Evolutionary conservation across 2,888 invertebrate genomes (phyloP).

Genomic region (Chaetoderma sp.): DNA sequence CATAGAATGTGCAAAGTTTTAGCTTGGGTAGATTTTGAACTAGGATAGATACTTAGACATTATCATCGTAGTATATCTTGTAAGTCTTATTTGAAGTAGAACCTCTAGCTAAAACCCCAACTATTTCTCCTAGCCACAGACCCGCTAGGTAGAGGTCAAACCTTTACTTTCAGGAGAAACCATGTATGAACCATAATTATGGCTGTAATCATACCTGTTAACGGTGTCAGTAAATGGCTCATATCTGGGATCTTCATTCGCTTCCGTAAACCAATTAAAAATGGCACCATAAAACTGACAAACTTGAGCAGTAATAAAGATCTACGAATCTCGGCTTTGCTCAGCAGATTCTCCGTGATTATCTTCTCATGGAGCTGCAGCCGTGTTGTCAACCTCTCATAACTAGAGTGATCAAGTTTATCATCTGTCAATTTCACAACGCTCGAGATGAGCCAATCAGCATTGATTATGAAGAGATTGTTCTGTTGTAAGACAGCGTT

Average conservation of each 20-base stretch:
- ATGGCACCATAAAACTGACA: constrained; percentile 65
- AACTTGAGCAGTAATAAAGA: constrained; percentile 64
- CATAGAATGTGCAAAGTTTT: too few relatives aligned
- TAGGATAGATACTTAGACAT: too few relatives aligned
- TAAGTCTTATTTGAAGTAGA: too few relatives aligned
- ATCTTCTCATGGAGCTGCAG: constrained; percentile 65
- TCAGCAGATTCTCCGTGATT: constrained; percentile 55
- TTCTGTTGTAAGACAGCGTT: constrained; percentile 51
- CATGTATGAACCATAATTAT: background rate
- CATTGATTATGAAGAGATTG: constrained; percentile 61
- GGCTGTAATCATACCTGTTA: constrained; percentile 52
- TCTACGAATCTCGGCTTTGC: constrained; percentile 56
- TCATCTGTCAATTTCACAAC: constrained; percentile 59
- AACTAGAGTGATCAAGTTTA: constrained; percentile 58
- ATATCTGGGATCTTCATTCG: constrained; percentile 68
- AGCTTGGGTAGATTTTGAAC: too few relatives aligned
- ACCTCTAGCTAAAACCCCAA: too few relatives aligned
- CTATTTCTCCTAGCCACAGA: too few relatives aligned
- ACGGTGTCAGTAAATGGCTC: constrained; percentile 52
- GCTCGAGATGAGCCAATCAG: constrained; percentile 61
- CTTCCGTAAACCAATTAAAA: constrained; percentile 66
- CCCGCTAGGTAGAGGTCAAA: too few relatives aligned
- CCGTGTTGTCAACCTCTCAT: constrained; percentile 64
- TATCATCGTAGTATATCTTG: too few relatives aligned
- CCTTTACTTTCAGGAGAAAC: too few relatives aligned